These are phyloP conservation scores for Athetis lepigone DNA, from an alignment of 2,888 invertebrate species.

Conservation along the genomic window DNA sequence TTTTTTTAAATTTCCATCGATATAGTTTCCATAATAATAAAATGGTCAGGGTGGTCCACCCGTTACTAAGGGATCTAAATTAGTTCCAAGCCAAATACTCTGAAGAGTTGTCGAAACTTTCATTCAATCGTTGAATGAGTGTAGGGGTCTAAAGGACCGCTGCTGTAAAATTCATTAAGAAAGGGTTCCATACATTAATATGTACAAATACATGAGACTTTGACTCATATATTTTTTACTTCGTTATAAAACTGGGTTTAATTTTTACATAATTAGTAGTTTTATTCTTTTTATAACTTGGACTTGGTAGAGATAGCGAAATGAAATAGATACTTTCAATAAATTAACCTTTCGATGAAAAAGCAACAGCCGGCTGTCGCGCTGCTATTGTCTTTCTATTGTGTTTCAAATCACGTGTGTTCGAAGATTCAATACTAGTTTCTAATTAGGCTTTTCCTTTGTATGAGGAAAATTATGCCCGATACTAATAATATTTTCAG, in stretches of 20 bases:
- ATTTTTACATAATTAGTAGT: too few relatives aligned
- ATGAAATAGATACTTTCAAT: neutral
- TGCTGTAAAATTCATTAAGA: conserved; percentile 52
- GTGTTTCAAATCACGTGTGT: too few relatives aligned
- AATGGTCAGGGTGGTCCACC: neutral
- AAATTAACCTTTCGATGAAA: too few relatives aligned
- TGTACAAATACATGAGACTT: neutral
- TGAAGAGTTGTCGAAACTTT: conserved; percentile 54
- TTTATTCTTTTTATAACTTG: neutral
- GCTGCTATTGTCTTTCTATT: too few relatives aligned
- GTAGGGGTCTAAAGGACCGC: conserved; percentile 37
- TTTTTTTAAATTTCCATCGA: too few relatives aligned
- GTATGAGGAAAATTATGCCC: too few relatives aligned
- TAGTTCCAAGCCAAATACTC: conserved; percentile 48
- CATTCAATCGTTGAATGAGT: conserved; percentile 33
- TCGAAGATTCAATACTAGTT: too few relatives aligned
- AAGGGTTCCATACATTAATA: conserved; percentile 24
- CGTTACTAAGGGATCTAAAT: conserved; percentile 18
- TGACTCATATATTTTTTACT: neutral
- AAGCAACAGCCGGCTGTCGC: too few relatives aligned
- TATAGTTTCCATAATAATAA: neutral
- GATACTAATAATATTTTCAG: too few relatives aligned
- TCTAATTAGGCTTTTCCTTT: too few relatives aligned
- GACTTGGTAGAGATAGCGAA: neutral
- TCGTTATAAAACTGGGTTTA: neutral